Percentiles rank a stretch among this genome's conserved stretches.
Evolutionary conservation across 2,888 invertebrate genomes (phyloP).

Genomic region (Rapana venosa): DNA sequence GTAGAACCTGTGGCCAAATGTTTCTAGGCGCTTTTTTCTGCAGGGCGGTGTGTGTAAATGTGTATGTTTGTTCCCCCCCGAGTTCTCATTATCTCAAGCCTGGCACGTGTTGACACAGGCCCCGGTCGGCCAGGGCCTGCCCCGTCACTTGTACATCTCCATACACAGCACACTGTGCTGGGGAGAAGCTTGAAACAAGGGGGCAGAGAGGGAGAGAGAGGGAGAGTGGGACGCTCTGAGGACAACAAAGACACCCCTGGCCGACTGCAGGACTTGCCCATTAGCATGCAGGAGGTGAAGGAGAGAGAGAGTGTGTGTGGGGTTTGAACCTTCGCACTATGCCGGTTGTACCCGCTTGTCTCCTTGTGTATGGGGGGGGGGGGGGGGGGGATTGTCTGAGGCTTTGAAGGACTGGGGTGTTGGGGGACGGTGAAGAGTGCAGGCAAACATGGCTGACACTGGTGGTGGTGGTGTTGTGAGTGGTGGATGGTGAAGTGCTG

Average conservation of each 20-base stretch:
- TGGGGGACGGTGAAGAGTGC: too few relatives aligned
- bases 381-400: too few relatives aligned
- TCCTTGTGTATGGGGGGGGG: too few relatives aligned
- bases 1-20: not conserved
- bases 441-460: too few relatives aligned
- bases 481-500: too few relatives aligned
- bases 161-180: too few relatives aligned
- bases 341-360: too few relatives aligned
- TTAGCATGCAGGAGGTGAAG: not conserved
- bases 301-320: not conserved
- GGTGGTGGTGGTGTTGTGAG: too few relatives aligned
- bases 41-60: not conserved
- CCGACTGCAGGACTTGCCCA: not conserved
- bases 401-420: too few relatives aligned
- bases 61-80: not conserved
- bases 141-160: too few relatives aligned
- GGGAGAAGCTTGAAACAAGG: not conserved
- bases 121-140: not conserved
- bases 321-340: too few relatives aligned
- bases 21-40: not conserved
- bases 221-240: not conserved
- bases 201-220: not conserved
- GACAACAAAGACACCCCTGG: not conserved
- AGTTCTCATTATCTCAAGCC: not conserved
- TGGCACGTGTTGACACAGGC: not conserved